Percentiles rank a stretch among this genome's conserved stretches.
Conservation (phyloP, 2,797 vertebrate genomes). For the Chiloscyllium punctatum region DNA sequence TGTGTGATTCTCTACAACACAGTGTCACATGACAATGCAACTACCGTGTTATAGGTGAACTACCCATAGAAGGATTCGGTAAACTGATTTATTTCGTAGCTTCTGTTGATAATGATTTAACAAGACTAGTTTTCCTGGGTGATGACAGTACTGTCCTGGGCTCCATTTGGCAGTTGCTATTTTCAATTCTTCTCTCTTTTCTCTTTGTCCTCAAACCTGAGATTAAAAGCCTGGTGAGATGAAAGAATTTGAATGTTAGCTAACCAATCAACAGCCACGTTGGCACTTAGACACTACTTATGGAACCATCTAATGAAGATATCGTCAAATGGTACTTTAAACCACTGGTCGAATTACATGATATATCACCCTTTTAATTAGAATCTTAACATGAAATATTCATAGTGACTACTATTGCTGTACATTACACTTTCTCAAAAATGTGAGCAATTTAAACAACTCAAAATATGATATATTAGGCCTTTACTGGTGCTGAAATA, state of each 20-base stretch:
- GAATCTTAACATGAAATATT: not conserved
- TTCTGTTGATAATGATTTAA: not conserved
- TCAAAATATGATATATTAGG: not conserved
- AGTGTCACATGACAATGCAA: no score
- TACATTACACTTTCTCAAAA: not conserved
- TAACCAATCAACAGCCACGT: not conserved
- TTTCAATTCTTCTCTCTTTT: not conserved
- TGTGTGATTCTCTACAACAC: no score
- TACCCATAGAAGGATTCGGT: not conserved
- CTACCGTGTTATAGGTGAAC: no score
- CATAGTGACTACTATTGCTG: not conserved
- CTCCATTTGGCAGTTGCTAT: not conserved
- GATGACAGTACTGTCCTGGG: not conserved
- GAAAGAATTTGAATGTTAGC: not conserved
- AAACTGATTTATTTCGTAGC: not conserved
- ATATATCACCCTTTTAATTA: not conserved
- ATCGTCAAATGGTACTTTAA: not conserved
- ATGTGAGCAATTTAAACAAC: not conserved
- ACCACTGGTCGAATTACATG: not conserved
- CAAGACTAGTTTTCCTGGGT: not conserved
- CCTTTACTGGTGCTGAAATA: not conserved
- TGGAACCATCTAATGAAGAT: not conserved
- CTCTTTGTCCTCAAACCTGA: not conserved
- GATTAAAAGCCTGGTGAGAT: not conserved
- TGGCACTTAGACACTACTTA: not conserved